Evolutionary conservation across 2,888 invertebrate genomes (phyloP), one percentile per base, ranked within the genome.

Genomic region (Heliconius hortense): DNA sequence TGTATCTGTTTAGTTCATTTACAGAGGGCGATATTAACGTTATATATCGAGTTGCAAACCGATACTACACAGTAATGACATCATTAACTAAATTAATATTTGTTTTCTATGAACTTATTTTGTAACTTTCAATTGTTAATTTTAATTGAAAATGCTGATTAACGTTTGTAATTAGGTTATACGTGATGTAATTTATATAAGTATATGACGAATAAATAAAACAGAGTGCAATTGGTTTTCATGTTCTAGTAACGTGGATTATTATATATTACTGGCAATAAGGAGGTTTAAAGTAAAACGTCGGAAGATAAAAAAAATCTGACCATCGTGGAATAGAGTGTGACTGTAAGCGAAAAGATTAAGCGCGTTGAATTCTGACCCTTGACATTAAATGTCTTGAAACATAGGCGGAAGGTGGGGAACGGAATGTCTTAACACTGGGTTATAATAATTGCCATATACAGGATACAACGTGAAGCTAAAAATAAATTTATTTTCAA

Each of bases 111-210:
- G 21, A 28, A 56, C 53, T 69, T 66, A 66, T 66, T 66, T 39
- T 39, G 24, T 24, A 39, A 2, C 24, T 66, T 39, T 24, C 18
- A 39, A 39, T 24, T 24, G 66, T 39, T 43, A 13, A 69, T 35
- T 53, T 69, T 69, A 69, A 69, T 69, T 69, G 69, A 69, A 56
- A 69, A 53, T 56, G 31, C 8, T n/a, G 31, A 69, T 53, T 69
- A 31, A 31, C n/a, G 31, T 56, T 35, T 4, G 15, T 24, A n/a
- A 13, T 31, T 56, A 31, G 31, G 28, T 53, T 21, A 28, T 13
- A 35, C 35, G 8, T 35, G 35, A 35, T 35, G 10, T 35, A 24
- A n/a, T 26, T 26, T 15, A 24, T 31, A 35, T 10, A 28, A 28
- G 28, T 28, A 35, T 35, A 10, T 35, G 35, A n/a, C 35, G 7